Conservation (phyloP, 2,888 invertebrate species). For the Drosophila neonasuta region DNA sequence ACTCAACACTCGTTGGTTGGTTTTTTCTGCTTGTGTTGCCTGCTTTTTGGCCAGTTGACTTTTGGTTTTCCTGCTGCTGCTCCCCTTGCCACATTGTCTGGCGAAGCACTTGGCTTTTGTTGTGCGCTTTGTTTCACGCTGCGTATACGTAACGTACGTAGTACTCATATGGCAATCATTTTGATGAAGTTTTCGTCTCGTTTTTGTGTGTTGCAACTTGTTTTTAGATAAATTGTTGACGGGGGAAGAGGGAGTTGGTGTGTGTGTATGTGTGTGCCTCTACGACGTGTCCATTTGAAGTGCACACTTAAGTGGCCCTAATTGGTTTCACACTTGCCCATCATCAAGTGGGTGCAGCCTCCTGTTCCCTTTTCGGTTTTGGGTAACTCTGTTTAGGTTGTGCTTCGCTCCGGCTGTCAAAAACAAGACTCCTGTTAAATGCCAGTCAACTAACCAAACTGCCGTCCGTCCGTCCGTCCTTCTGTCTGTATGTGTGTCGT, state of each 20-base stretch:
- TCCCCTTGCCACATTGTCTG: not conserved
- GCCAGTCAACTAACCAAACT: conserved; percentile 53
- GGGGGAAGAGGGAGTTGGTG: not conserved
- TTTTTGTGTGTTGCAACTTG: conserved; percentile 23
- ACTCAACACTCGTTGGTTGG: conserved; percentile 59
- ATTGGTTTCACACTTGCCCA: conserved; percentile 77
- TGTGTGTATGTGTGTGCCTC: not conserved
- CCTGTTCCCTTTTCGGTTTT: conserved; percentile 38
- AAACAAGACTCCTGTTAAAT: conserved; percentile 64
- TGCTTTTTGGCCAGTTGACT: conserved; percentile 67
- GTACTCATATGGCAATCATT: conserved; percentile 66
- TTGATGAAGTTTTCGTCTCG: conserved; percentile 54
- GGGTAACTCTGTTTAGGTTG: conserved; percentile 46
- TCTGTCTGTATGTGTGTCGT: conserved; percentile 8
- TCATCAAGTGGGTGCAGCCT: conserved; percentile 68
- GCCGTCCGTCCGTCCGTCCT: conserved; percentile 1
- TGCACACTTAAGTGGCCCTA: conserved; percentile 78
- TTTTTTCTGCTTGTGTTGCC: conserved; percentile 35
- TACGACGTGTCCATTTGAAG: conserved; percentile 68
- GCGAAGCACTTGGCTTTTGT: conserved; percentile 37
- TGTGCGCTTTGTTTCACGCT: conserved; percentile 58
- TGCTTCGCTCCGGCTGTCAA: conserved; percentile 58
- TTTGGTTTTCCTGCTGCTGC: conserved; percentile 56
- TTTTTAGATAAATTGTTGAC: not conserved
- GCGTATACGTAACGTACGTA: conserved; percentile 68